Conservation (phyloP, 2,797 vertebrate genomes). For the Dipus sagitta region DNA sequence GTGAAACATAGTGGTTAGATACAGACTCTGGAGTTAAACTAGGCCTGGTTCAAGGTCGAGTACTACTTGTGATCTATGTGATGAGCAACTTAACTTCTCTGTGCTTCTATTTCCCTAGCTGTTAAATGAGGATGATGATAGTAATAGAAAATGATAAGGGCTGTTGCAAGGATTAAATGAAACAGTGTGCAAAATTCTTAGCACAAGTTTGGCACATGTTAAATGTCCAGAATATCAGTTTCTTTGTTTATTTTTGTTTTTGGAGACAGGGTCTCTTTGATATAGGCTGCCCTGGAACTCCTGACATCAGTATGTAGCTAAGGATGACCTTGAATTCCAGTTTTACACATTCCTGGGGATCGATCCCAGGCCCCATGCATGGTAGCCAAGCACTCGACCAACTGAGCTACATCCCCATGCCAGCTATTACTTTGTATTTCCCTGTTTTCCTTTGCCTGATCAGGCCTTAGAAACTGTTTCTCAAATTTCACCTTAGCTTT, state of each 20-base stretch:
- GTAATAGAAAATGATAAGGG: background rate
- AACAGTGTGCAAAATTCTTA: background rate
- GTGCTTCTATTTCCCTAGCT: background rate
- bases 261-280: background rate
- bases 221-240: background rate
- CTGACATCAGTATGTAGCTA: background rate
- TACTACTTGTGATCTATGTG: background rate
- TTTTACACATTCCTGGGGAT: background rate
- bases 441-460: background rate
- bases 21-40: background rate
- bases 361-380: background rate
- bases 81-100: background rate
- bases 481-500: constrained; percentile 2
- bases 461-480: background rate
- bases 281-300: background rate
- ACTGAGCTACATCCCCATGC: background rate
- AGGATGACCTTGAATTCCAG: background rate
- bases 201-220: background rate
- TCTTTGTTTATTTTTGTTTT: background rate
- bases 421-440: background rate
- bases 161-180: constrained; percentile 11
- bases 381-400: background rate
- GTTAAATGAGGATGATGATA: background rate
- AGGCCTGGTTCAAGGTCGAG: background rate
- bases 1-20: background rate